Evolutionary conservation across 1,140 invertebrate species (phyloP).

Genomic region (Samia ricini): DNA sequence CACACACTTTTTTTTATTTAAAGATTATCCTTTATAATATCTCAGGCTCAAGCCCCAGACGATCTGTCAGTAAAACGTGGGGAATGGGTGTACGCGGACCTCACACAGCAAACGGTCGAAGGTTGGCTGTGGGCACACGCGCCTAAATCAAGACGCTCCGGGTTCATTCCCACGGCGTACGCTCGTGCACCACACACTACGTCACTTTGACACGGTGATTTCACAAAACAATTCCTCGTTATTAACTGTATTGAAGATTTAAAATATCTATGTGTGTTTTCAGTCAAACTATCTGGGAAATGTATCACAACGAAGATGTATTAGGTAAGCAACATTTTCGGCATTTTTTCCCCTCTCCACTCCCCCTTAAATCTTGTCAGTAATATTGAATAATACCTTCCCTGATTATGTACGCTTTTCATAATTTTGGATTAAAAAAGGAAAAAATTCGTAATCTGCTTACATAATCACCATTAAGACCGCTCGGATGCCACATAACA

Average conservation of each 20-base stretch:
- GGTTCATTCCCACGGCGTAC: constrained; percentile 96
- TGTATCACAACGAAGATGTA: background rate
- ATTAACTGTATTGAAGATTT: constrained; percentile 5
- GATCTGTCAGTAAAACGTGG: constrained; percentile 92
- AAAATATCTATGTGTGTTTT: background rate
- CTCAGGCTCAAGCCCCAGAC: constrained; percentile 91
- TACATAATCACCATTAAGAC: no score
- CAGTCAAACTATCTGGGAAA: constrained; percentile 1
- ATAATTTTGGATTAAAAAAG: no score
- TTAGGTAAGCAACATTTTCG: no score
- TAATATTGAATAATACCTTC: no score
- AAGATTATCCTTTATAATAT: constrained; percentile 9
- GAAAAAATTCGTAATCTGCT: no score
- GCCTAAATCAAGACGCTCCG: constrained; percentile 94
- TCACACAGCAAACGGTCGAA: constrained; percentile 94
- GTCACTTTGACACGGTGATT: constrained; percentile 82
- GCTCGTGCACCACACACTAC: constrained; percentile 95
- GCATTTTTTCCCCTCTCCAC: no score
- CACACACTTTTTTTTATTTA: no score
- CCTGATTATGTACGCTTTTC: no score
- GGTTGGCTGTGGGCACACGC: constrained; percentile 97
- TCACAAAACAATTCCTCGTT: background rate
- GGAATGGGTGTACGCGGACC: constrained; percentile 96
- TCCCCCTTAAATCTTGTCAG: no score
- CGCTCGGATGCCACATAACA: no score